phyloP scores from a whole-genome alignment of 2,888 invertebrate genomes.

The Nomada hirtipes region DNA sequence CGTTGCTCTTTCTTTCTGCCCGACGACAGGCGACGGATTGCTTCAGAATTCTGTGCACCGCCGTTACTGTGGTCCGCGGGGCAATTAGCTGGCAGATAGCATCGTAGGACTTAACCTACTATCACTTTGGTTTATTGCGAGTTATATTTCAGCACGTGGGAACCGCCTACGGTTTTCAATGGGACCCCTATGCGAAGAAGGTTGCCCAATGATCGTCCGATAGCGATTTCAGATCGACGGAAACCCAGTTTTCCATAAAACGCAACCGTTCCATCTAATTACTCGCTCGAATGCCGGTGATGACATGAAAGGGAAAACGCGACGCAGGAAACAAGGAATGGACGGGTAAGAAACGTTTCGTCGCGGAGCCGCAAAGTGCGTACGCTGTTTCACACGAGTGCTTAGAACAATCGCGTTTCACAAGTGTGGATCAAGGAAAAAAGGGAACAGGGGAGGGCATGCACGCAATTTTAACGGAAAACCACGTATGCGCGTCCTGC shows the following conservation, averaged over 20 bases:
- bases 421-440: conserved; percentile 31
- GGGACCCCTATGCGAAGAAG: conserved; percentile 79
- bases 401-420: conserved; percentile 46
- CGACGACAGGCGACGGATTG: conserved; percentile 73
- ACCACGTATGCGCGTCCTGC: neutral
- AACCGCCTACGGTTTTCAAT: conserved; percentile 79
- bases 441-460: neutral
- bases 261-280: conserved; percentile 71
- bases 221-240: conserved; percentile 80
- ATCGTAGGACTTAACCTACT: conserved; percentile 83
- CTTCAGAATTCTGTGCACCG: conserved; percentile 67
- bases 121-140: conserved; percentile 83
- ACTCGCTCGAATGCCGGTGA: conserved; percentile 64
- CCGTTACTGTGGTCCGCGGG: conserved; percentile 67
- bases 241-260: conserved; percentile 82
- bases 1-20: conserved; percentile 66
- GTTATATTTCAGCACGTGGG: conserved; percentile 83
- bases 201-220: conserved; percentile 83
- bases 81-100: conserved; percentile 81
- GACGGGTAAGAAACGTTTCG: conserved; percentile 43
- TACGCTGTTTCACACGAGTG: conserved; percentile 43
- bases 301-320: conserved; percentile 59
- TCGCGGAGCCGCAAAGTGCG: neutral
- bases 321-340: conserved; percentile 32
- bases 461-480: no score